Evolutionary conservation across 2,888 invertebrate species (phyloP).

Genomic region (Scrobipalpa costella): DNA sequence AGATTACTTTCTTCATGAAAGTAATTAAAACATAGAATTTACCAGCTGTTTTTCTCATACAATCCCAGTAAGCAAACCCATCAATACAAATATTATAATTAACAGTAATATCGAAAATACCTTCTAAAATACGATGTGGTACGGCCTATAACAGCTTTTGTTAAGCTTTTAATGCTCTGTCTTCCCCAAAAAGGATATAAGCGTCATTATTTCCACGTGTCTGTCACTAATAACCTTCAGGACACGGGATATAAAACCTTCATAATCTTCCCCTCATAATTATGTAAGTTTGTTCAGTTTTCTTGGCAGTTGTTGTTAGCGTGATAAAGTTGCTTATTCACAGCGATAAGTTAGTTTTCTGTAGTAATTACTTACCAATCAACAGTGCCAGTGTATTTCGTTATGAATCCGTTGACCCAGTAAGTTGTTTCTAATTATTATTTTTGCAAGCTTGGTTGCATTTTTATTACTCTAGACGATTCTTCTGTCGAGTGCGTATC

Average conservation of each 20-base stretch:
- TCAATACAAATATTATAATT: too few relatives aligned
- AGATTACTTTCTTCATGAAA: too few relatives aligned
- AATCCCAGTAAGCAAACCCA: too few relatives aligned
- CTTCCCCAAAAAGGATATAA: not conserved
- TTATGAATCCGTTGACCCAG: not conserved
- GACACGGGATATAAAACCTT: conserved; percentile 9
- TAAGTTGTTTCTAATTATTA: not conserved
- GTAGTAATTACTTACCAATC: conserved; percentile 31
- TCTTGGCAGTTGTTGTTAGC: conserved; percentile 37
- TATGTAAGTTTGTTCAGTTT: conserved; percentile 30
- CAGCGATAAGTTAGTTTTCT: conserved; percentile 14
- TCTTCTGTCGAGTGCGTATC: too few relatives aligned
- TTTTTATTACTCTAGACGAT: too few relatives aligned
- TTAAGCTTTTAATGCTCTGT: too few relatives aligned
- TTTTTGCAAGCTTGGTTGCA: too few relatives aligned
- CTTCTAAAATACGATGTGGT: too few relatives aligned
- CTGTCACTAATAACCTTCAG: conserved; percentile 3
- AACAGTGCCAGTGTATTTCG: not conserved
- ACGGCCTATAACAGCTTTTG: too few relatives aligned
- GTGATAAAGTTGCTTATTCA: conserved; percentile 35
- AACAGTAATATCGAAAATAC: too few relatives aligned
- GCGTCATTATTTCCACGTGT: not conserved
- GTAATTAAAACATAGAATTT: too few relatives aligned
- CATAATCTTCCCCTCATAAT: conserved; percentile 21
- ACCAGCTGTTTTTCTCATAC: too few relatives aligned